Percentiles rank a stretch among this genome's conserved stretches.
Evolutionary conservation across 2,113 vertebrate genomes (phyloP).

Genomic region (Vimba vimba): DNA sequence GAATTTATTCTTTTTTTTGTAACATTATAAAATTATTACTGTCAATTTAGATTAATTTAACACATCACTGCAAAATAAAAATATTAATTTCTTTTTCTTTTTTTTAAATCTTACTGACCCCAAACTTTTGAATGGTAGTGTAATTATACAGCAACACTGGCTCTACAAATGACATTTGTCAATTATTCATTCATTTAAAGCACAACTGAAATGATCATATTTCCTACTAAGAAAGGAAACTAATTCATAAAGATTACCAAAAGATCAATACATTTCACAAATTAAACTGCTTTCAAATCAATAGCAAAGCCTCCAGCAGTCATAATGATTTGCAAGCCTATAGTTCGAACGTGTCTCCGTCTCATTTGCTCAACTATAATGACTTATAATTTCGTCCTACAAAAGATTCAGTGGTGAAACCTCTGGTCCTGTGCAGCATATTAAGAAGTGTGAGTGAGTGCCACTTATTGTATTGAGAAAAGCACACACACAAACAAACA

Average conservation of each 20-base stretch:
- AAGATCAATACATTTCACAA: not conserved
- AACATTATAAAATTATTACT: too few species aligned
- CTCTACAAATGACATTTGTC: not conserved
- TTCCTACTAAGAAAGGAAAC: not conserved
- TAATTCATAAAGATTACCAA: not conserved
- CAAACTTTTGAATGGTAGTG: not conserved
- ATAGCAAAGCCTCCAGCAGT: not conserved
- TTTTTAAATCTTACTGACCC: too few species aligned
- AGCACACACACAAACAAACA: conserved; percentile 62
- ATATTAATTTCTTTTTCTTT: too few species aligned
- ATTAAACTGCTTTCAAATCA: not conserved
- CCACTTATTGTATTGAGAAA: not conserved
- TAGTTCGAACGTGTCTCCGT: not conserved
- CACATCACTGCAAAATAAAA: too few species aligned
- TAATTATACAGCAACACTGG: not conserved
- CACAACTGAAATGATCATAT: not conserved
- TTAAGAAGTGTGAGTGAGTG: conserved; percentile 1
- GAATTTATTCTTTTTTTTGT: too few species aligned
- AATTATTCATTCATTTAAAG: not conserved
- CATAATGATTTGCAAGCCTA: conserved; percentile 23
- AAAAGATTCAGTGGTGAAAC: not conserved
- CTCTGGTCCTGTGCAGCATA: conserved; percentile 5
- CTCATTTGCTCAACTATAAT: not conserved
- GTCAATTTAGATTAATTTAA: too few species aligned
- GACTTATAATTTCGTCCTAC: conserved; percentile 1